Percentiles rank a stretch among this genome's conserved stretches.
These are phyloP conservation scores for Perizoma affinitatum DNA, from an alignment of 2,888 invertebrate species.

Conservation along the genomic window DNA sequence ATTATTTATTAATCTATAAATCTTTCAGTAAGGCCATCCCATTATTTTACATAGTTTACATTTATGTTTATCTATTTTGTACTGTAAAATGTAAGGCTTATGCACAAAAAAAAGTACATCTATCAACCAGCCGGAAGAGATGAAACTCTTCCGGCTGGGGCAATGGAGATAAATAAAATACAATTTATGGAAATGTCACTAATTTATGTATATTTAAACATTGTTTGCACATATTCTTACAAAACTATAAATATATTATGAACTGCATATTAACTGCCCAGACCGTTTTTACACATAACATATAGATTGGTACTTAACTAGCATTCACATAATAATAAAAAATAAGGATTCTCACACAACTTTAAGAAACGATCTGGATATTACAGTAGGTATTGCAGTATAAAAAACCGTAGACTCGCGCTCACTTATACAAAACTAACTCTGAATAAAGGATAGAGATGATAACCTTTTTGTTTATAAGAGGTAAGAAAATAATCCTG, in stretches of 20 bases:
- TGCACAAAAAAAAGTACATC: no score
- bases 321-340: conserved; percentile 4
- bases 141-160: no score
- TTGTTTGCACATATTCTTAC: conserved; percentile 55
- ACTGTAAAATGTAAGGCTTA: no score
- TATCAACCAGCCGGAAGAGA: no score
- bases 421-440: background rate
- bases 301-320: background rate
- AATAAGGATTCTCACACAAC: background rate
- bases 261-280: conserved; percentile 42
- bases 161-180: conserved; percentile 33
- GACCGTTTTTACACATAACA: conserved; percentile 14
- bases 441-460: background rate
- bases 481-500: no score
- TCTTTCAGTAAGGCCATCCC: no score
- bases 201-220: conserved; percentile 50
- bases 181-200: conserved; percentile 48
- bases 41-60: no score
- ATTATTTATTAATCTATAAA: no score
- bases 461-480: no score
- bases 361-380: conserved; percentile 14
- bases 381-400: conserved; percentile 11
- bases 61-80: no score
- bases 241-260: conserved; percentile 45
- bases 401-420: conserved; percentile 12